Conservation (phyloP, 2,888 invertebrate genomes). For the Eupithecia subumbrata region DNA sequence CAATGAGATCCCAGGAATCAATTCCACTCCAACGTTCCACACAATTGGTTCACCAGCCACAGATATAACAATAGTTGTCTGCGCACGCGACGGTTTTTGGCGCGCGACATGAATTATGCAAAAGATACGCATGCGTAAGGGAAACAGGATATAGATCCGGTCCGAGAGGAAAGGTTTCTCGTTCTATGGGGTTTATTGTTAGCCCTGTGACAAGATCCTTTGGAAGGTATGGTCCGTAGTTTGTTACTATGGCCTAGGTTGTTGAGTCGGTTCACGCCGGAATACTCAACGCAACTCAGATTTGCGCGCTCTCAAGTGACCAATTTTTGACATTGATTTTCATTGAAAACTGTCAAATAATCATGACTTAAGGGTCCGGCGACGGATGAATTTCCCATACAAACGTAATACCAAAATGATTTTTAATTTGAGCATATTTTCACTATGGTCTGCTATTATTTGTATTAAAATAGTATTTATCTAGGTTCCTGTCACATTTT, state of each 20-base stretch:
- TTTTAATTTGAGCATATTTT: no score
- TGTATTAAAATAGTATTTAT: no score
- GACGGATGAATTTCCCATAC: no score
- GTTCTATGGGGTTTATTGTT: slow-evolving; percentile 26
- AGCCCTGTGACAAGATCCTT: neutral
- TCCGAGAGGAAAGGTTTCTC: slow-evolving; percentile 49
- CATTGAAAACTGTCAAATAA: no score
- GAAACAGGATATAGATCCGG: slow-evolving; percentile 79
- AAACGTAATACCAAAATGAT: no score
- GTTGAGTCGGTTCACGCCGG: neutral
- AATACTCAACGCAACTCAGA: no score
- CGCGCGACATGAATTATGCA: slow-evolving; percentile 69
- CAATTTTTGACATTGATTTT: no score
- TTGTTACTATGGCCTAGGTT: no score
- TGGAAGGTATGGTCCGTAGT: neutral
- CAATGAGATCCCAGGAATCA: slow-evolving; percentile 48
- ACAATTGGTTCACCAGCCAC: slow-evolving; percentile 25
- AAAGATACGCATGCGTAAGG: slow-evolving; percentile 48
- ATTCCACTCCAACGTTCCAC: slow-evolving; percentile 51
- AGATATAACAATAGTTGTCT: slow-evolving; percentile 16
- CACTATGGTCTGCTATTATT: no score
- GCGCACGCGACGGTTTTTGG: slow-evolving; percentile 53
- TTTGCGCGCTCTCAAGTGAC: no score
- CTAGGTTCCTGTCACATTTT: no score
- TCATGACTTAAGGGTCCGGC: no score